Conservation (phyloP, 2,888 invertebrate species). For the Stratiomys singularior region DNA sequence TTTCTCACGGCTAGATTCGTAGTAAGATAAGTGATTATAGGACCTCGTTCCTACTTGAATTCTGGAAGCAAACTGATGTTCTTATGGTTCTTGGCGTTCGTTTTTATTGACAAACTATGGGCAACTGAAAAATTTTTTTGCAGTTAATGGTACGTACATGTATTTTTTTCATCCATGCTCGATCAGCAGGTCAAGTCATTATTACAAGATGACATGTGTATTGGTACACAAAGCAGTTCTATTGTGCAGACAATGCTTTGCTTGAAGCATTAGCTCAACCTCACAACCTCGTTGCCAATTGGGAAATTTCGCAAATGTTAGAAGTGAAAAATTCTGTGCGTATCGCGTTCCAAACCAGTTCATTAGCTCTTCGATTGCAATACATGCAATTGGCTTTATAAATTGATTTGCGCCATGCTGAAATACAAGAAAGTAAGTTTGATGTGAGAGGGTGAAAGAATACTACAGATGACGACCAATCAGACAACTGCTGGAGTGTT, state of each 20-base stretch:
- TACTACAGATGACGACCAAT: no score
- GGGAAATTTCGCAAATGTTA: background rate
- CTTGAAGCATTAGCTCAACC: background rate
- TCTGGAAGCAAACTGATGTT: conserved; percentile 42
- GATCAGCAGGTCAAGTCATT: conserved; percentile 4
- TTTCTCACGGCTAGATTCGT: background rate
- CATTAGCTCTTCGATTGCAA: background rate
- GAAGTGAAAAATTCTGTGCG: background rate
- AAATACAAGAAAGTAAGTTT: no score
- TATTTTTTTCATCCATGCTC: background rate
- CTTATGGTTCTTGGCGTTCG: conserved; percentile 34
- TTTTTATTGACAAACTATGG: conserved; percentile 34
- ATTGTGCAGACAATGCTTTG: no score
- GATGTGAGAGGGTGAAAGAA: no score
- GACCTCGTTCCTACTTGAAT: conserved; percentile 33
- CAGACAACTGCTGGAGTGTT: no score
- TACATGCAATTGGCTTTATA: no score
- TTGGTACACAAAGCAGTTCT: background rate
- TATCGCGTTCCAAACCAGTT: background rate
- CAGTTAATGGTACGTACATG: background rate
- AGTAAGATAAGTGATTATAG: conserved; percentile 1
- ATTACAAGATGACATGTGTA: conserved; percentile 18
- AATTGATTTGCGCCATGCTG: no score
- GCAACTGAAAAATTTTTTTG: conserved; percentile 34
- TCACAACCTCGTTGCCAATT: no score